Base-by-base conservation (phyloP, 2,797 vertebrate species). In the Alouatta caraya region DNA sequence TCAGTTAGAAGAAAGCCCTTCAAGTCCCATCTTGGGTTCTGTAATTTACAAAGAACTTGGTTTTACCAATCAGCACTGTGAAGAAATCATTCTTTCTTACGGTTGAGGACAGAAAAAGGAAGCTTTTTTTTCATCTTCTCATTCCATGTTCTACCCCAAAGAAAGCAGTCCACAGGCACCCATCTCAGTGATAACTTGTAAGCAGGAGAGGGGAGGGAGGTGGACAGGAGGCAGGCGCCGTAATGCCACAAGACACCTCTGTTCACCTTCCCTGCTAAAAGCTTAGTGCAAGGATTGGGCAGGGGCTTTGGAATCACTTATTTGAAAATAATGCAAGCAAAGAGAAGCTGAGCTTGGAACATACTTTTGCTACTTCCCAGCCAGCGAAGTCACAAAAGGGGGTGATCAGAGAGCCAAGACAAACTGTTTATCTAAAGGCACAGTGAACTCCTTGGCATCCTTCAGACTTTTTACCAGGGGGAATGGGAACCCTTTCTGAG, bases 301-400 rank as follows among this genome's bases (percentile, higher is more conserved):
- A 28, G 6, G 13, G 26, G 33, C 80, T 48, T 59, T 2, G 37
- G 19, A 94, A 83, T 78, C 70, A 94, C 80, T 67, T 37, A 72
- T 30, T 86, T 7, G 22, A 93, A 92, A 93, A 97, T 50, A 59
- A 78, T 3, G 46, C 44, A n/a, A 79, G 72, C 67, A 33, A 72
- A 72, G 93, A 83, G 78, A 48, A 70, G 76, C 81, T 61, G 72
- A 59, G 64, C 78, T 88, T 37, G 2, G 57, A 70, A 80, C 48
- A 28, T 4, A 59, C 33, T 67, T 28, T 52, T 97, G 97, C 97
- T 97, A 93, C 94, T 98, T 98, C 15, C 30, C 78, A 95, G 97
- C 96, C 98, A 96, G 98, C 98, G 91, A 98, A 98, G 98, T 98
- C 98, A 98, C 98, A 97, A 98, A 98, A 98, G 97, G 97, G 97